Evolutionary conservation across 2,113 vertebrate species (phyloP).

Genomic region (Entelurus aequoreus): DNA sequence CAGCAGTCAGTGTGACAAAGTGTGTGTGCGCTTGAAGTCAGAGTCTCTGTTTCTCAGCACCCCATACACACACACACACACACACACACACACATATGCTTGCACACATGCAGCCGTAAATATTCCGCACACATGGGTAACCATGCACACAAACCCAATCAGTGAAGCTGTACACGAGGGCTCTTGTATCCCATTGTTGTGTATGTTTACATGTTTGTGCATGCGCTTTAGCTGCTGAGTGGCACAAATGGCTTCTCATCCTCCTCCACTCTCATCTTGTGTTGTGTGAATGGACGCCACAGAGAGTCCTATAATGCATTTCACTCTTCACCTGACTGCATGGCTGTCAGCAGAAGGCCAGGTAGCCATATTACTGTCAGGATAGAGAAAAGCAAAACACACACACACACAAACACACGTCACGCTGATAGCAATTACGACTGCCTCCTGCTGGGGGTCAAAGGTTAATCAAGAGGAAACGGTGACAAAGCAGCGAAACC

Average conservation of each 20-base stretch:
- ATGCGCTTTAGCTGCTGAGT: conserved; percentile 31
- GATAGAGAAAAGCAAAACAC: conserved; percentile 19
- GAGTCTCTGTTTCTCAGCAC: conserved; percentile 42
- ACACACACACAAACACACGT: conserved; percentile 2
- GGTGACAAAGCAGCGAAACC: background rate
- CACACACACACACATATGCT: background rate
- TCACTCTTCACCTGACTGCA: conserved; percentile 23
- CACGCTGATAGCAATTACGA: conserved; percentile 48
- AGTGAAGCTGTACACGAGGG: conserved; percentile 23
- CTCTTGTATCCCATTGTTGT: conserved; percentile 10
- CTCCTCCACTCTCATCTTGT: conserved; percentile 7
- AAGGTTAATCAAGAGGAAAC: conserved; percentile 43
- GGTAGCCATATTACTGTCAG: conserved; percentile 29
- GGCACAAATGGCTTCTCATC: conserved; percentile 40
- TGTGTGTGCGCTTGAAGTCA: conserved; percentile 43
- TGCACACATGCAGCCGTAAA: conserved; percentile 19
- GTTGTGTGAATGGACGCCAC: conserved; percentile 41
- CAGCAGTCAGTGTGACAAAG: conserved; percentile 60
- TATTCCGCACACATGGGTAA: conserved; percentile 36
- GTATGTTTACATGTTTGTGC: background rate
- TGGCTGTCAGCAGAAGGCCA: conserved; percentile 6
- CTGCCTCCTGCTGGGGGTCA: conserved; percentile 49
- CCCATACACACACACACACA: conserved; percentile 6
- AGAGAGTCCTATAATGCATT: conserved; percentile 39
- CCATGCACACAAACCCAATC: conserved; percentile 34